These are phyloP conservation scores for Zaprionus davidi DNA, from an alignment of 1,140 invertebrate species.

Conservation along the genomic window DNA sequence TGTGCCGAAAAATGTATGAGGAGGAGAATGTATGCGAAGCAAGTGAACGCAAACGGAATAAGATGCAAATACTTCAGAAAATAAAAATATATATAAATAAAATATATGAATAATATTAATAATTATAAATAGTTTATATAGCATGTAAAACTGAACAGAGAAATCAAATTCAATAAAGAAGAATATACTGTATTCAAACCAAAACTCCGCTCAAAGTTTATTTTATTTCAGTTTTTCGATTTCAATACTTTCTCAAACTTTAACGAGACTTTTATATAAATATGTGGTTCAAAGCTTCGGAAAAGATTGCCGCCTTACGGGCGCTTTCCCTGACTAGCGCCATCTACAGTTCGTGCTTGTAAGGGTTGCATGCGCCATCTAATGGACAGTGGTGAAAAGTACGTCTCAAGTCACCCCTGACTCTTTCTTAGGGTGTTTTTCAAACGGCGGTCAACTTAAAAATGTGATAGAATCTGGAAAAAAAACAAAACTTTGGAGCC, in stretches of 20 bases:
- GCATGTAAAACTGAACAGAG: conserved; percentile 80
- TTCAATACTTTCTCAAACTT: background rate
- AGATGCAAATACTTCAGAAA: conserved; percentile 59
- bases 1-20: conserved; percentile 10
- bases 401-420: background rate
- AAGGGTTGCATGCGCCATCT: background rate
- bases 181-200: conserved; percentile 80
- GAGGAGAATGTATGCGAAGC: background rate
- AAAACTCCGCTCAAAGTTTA: background rate
- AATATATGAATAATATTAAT: conserved; percentile 73
- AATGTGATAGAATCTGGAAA: too few relatives aligned
- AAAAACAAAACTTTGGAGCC: background rate
- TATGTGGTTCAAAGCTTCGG: background rate
- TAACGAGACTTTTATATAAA: background rate
- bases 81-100: conserved; percentile 49
- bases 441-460: too few relatives aligned
- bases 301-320: conserved; percentile 4
- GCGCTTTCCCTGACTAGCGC: background rate
- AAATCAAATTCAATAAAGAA: conserved; percentile 82
- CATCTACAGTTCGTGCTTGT: conserved; percentile 5
- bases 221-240: too few relatives aligned
- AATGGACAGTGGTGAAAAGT: background rate
- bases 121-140: conserved; percentile 78
- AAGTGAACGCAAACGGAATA: background rate
- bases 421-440: too few relatives aligned